phyloP scores from a whole-genome alignment of 2,797 vertebrate genomes.

The Clarias fuscus region DNA sequence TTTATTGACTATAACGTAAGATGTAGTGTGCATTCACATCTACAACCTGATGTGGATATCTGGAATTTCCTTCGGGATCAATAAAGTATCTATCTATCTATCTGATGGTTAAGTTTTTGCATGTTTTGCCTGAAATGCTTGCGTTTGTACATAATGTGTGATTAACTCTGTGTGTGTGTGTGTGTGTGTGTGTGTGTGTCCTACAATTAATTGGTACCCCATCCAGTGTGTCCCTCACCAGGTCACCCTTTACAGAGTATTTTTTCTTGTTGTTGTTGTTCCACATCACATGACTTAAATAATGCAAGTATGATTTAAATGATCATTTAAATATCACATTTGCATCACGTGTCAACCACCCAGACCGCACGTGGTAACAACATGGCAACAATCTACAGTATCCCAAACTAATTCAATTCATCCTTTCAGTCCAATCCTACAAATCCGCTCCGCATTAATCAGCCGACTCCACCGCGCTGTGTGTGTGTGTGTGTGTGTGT shows the following conservation, averaged over 20 bases:
- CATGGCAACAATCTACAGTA: not conserved
- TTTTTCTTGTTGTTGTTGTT: not conserved
- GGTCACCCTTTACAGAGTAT: not conserved
- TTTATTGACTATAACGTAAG: no score
- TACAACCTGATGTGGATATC: no score
- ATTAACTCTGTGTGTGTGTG: no score
- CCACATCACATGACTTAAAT: not conserved
- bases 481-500: constrained; percentile 25
- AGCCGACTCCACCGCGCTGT: constrained; percentile 22
- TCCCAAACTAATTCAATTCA: not conserved
- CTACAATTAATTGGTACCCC: no score
- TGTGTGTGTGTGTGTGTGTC: no score
- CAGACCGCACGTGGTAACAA: not conserved
- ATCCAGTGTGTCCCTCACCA: no score
- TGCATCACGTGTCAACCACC: not conserved
- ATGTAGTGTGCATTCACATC: no score
- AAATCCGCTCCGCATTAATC: constrained; percentile 60
- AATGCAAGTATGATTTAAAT: not conserved
- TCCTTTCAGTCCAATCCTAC: constrained; percentile 37
- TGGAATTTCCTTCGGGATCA: no score
- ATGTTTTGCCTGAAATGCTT: no score
- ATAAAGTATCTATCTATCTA: no score
- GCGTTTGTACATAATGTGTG: no score
- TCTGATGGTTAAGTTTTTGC: no score
- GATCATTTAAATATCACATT: not conserved